These are phyloP conservation scores for Drosophila gunungcola DNA, from an alignment of 1,140 invertebrate species.

Conservation along the genomic window DNA sequence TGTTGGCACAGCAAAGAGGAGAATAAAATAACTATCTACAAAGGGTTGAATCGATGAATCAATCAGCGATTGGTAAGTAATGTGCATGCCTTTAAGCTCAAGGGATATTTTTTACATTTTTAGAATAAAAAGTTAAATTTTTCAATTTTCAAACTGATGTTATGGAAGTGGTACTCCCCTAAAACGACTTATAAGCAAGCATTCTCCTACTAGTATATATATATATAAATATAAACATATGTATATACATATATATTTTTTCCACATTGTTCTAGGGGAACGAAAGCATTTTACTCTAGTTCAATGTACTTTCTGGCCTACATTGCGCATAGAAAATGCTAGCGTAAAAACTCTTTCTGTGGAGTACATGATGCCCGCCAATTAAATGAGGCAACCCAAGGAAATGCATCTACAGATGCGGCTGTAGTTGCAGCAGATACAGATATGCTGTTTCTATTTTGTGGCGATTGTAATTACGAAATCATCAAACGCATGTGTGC, in stretches of 20 bases:
- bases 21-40: neutral
- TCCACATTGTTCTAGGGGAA: slow-evolving; percentile 1
- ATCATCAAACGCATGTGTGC: slow-evolving; percentile 56
- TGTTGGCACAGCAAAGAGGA: slow-evolving; percentile 9
- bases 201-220: neutral
- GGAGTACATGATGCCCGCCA: slow-evolving; percentile 22
- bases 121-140: too few species aligned
- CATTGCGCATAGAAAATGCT: slow-evolving; percentile 54
- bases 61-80: too few species aligned
- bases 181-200: neutral
- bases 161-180: neutral
- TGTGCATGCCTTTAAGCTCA: too few species aligned
- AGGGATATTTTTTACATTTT: too few species aligned
- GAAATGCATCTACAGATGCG: slow-evolving; percentile 37
- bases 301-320: slow-evolving; percentile 83
- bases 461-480: slow-evolving; percentile 62
- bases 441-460: slow-evolving; percentile 38
- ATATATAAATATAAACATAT: too few species aligned
- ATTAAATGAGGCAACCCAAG: slow-evolving; percentile 54
- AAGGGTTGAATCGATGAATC: neutral
- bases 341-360: slow-evolving; percentile 42
- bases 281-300: slow-evolving; percentile 52
- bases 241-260: slow-evolving; percentile 1
- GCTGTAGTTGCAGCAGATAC: slow-evolving; percentile 11
- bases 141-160: too few species aligned